These are phyloP conservation scores for Patella caerulea DNA, from an alignment of 2,888 invertebrate genomes.

Conservation along the genomic window DNA sequence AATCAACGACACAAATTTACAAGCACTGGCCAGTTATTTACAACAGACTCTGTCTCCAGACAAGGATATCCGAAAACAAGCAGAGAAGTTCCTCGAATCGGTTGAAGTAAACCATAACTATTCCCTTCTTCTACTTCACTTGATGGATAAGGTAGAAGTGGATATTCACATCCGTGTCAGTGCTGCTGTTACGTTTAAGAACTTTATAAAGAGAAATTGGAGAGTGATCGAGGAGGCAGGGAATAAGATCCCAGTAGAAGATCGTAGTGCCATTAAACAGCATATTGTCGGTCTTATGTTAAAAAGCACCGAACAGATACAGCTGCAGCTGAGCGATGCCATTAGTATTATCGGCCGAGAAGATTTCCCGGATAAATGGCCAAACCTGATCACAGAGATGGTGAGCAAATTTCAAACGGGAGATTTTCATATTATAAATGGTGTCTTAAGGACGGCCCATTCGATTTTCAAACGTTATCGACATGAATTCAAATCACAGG, in stretches of 20 bases:
- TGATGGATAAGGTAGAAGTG: constrained; percentile 82
- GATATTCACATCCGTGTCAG: constrained; percentile 88
- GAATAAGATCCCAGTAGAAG: constrained; percentile 85
- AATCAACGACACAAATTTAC: constrained; percentile 85
- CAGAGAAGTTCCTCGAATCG: constrained; percentile 91
- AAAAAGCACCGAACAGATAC: constrained; percentile 89
- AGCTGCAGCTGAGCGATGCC: constrained; percentile 92
- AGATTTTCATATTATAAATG: constrained; percentile 95
- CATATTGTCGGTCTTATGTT: constrained; percentile 94
- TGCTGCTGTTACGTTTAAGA: constrained; percentile 95
- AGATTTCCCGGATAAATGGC: constrained; percentile 98
- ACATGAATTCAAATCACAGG: constrained; percentile 94
- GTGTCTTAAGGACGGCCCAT: constrained; percentile 93
- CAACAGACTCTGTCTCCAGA: constrained; percentile 91
- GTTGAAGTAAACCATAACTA: constrained; percentile 93
- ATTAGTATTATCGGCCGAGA: constrained; percentile 95
- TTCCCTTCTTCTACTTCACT: constrained; percentile 85
- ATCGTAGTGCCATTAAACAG: constrained; percentile 85
- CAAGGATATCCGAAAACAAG: constrained; percentile 85
- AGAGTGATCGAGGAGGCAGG: constrained; percentile 79
- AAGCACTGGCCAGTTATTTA: constrained; percentile 86
- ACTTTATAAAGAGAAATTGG: constrained; percentile 97
- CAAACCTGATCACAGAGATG: constrained; percentile 91
- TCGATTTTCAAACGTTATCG: constrained; percentile 96
- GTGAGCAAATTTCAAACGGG: constrained; percentile 88